These are phyloP conservation scores for Corythoichthys haematopterus DNA, from an alignment of 2,113 vertebrate species.

Conservation along the genomic window DNA sequence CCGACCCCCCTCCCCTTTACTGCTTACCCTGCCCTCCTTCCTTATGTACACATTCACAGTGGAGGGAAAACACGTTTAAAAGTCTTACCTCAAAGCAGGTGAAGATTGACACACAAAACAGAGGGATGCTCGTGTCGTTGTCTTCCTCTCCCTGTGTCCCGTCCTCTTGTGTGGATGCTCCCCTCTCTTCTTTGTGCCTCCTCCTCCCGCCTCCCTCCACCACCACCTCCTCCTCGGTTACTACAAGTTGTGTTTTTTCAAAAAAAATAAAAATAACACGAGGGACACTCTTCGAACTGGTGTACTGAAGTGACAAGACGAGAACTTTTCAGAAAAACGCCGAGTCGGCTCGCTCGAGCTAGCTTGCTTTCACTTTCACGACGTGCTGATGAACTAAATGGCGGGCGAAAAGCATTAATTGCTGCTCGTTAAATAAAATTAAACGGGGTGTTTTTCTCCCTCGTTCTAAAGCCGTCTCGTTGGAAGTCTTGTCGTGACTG, in stretches of 20 bases:
- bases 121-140: constrained; percentile 51
- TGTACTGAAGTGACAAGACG: neutral
- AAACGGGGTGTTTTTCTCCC: neutral
- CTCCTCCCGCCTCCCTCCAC: constrained; percentile 29
- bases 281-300: neutral
- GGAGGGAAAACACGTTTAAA: neutral
- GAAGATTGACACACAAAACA: constrained; percentile 7
- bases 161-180: neutral
- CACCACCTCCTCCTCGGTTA: constrained; percentile 12
- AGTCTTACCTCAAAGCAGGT: constrained; percentile 39
- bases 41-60: constrained; percentile 35
- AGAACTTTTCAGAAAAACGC: neutral
- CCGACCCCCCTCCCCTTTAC: constrained; percentile 34
- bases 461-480: neutral
- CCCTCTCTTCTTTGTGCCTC: constrained; percentile 17
- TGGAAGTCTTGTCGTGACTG: neutral
- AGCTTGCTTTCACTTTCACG: constrained; percentile 20
- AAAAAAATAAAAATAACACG: neutral
- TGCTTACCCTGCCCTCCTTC: constrained; percentile 7
- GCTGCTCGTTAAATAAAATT: neutral
- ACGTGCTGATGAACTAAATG: neutral
- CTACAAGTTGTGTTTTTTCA: constrained; percentile 19
- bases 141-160: constrained; percentile 58
- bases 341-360: neutral
- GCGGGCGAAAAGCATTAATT: neutral